Evolutionary conservation across 1,140 invertebrate species (phyloP).

Genomic region (Parapsyche elsis): DNA sequence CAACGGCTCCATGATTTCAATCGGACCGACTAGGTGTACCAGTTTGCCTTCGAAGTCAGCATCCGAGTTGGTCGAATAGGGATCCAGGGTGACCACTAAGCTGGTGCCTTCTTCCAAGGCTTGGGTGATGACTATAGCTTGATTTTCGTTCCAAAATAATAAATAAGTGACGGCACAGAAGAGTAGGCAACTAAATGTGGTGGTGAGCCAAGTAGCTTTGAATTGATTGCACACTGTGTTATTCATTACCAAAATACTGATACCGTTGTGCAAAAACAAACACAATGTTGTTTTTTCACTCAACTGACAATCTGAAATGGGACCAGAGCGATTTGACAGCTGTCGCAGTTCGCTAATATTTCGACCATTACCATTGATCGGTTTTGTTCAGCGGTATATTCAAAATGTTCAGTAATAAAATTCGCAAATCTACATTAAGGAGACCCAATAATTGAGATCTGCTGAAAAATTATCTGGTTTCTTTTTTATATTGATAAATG

Average conservation of each 20-base stretch:
- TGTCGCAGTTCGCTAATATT: too few species aligned
- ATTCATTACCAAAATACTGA: slow-evolving; percentile 17
- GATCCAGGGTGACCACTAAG: slow-evolving; percentile 69
- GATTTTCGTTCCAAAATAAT: slow-evolving; percentile 81
- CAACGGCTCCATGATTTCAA: slow-evolving; percentile 81
- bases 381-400: too few species aligned
- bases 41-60: slow-evolving; percentile 78
- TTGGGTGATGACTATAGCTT: slow-evolving; percentile 76
- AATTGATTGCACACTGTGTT: slow-evolving; percentile 70
- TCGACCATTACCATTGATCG: too few species aligned
- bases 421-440: too few species aligned
- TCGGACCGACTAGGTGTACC: slow-evolving; percentile 79
- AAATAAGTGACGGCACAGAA: slow-evolving; percentile 70
- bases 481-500: too few species aligned
- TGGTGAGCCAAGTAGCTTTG: slow-evolving; percentile 72
- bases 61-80: slow-evolving; percentile 67
- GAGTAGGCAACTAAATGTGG: slow-evolving; percentile 70
- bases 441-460: too few species aligned
- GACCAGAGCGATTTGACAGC: too few species aligned
- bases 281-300: too few species aligned
- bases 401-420: too few species aligned
- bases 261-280: too few species aligned
- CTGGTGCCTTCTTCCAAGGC: slow-evolving; percentile 78
- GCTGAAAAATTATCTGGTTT: too few species aligned
- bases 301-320: too few species aligned